Evolutionary conservation across 2,113 vertebrate genomes (phyloP), one percentile per base, ranked within the genome.

Genomic region (Epinephelus lanceolatus): DNA sequence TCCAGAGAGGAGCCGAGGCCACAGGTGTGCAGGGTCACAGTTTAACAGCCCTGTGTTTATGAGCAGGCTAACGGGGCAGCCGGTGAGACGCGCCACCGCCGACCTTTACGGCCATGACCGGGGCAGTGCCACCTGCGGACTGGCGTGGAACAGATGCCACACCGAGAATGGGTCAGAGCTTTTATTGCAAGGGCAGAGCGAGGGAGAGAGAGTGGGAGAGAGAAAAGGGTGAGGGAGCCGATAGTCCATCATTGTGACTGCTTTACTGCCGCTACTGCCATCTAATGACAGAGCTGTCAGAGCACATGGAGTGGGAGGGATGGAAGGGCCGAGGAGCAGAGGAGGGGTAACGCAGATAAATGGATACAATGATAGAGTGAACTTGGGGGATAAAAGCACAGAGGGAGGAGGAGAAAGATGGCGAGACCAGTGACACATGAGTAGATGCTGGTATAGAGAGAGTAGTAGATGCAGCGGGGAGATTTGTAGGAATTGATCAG

Each of bases 221-320:
- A 63, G 90, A 59, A 87, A 67, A 63, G 90, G 68, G 83, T 25
- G 80, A 91, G 89, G 40, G 83, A 91, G 85, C 81, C 53, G 63
- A 90, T 47, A 91, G 88, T 94, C 89, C 88, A 94, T 94, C 93
- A 94, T 86, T 45, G 89, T 91, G 92, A 91, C 92, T 94, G 92
- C 90, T 94, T 94, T 94, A 94, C 92, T 91, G 93, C 89, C 27
- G 33, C 91, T 84, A 81, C 91, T 91, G 92, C 92, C 91, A 92
- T 94, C 92, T 94, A 94, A 94, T 94, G 93, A 94, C 93, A 93
- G 92, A 91, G 92, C 93, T 92, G 93, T 94, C 93, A 92, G 93
- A 78, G 88, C 85, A 60, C 86, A 89, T 71, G 82, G 85, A 90
- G 91, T 76, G 85, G 89, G 86, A 92, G 90, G 86, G 71, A 92